Evolutionary conservation across 2,888 invertebrate species (phyloP), one percentile per base, ranked within the genome.

Genomic region (Macaria notata): DNA sequence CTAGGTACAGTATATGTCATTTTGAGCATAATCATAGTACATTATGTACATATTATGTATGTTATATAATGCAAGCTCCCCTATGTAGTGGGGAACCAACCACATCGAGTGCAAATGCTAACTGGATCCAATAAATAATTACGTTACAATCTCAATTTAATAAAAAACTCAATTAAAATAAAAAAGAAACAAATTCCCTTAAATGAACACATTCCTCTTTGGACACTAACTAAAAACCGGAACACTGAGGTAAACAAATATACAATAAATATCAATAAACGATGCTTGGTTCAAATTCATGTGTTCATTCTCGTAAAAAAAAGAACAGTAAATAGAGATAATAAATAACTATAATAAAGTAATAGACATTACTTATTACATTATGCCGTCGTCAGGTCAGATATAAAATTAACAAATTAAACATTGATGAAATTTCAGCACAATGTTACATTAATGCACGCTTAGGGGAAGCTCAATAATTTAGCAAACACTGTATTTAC

Each of bases 171-270:
- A 77, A 79, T 79, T 76, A 76, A 75, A 76, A 74, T 69, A 78
- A 73, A 71, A 72, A 71, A 74, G 70, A 72, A 68, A 68, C 73
- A 70, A 77, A 78, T 78, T 76, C 66, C 69, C 69, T 76, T 76
- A 83, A 83, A 86, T 87, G 90, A 91, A 91, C 90, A 91, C 90
- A 88, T 84, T 78, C 76, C 72, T 90, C 90, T 91, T 90, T 91
- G 90, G 90, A 81, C 77, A 78, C 74, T 31, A 59, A 81, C 71
- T 68, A 79, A 78, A 81, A 68, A 73, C 69, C 73, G 70, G 76
- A 79, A 81, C 80, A 81, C 78, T 68, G 76, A 69, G 70, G 68
- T 56, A 33, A 33, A 33, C 33, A 33, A 33, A n/a, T 75, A 54
- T 33, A n/a, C 9, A 39, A 31, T 52, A 70, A 69, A 68, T 78